These are phyloP conservation scores for Ianthella basta DNA, from an alignment of 37 sponge, comb jelly and placozoan genomes.

Conservation along the genomic window DNA sequence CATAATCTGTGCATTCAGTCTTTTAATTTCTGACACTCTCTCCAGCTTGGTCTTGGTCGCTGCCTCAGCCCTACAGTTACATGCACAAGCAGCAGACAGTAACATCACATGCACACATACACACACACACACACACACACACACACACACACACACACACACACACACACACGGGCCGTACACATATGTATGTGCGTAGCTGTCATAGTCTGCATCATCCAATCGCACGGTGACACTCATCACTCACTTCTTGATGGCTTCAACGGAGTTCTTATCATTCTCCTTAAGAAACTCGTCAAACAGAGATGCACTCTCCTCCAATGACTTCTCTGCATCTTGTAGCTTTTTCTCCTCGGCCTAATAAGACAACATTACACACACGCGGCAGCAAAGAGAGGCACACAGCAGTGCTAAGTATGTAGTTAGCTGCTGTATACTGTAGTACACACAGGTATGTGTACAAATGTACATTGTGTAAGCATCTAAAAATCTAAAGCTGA, in stretches of 20 bases:
- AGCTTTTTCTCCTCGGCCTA: constrained; percentile 92
- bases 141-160: neutral
- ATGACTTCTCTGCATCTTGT: constrained; percentile 86
- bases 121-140: neutral
- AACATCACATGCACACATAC: neutral
- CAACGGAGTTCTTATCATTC: constrained; percentile 94
- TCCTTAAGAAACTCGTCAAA: constrained; percentile 98
- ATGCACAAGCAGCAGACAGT: constrained; percentile 12
- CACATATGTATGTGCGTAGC: neutral
- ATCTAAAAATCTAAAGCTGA: neutral
- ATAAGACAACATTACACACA: neutral
- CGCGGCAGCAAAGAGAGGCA: too few relatives aligned
- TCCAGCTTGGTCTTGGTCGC: constrained; percentile 94
- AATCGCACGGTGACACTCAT: neutral
- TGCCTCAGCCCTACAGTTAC: constrained; percentile 80
- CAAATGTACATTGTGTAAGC: neutral
- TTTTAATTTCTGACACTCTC: constrained; percentile 89
- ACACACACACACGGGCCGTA: neutral
- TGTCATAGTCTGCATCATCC: neutral
- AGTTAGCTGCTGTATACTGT: too few relatives aligned
- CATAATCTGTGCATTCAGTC: constrained; percentile 85
- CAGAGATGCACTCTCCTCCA: constrained; percentile 94
- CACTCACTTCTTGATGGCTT: constrained; percentile 87
- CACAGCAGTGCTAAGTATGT: too few relatives aligned
- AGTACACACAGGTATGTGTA: neutral